phyloP scores from a whole-genome alignment of 2,113 vertebrate species.

The Protomyctophum bolini region DNA sequence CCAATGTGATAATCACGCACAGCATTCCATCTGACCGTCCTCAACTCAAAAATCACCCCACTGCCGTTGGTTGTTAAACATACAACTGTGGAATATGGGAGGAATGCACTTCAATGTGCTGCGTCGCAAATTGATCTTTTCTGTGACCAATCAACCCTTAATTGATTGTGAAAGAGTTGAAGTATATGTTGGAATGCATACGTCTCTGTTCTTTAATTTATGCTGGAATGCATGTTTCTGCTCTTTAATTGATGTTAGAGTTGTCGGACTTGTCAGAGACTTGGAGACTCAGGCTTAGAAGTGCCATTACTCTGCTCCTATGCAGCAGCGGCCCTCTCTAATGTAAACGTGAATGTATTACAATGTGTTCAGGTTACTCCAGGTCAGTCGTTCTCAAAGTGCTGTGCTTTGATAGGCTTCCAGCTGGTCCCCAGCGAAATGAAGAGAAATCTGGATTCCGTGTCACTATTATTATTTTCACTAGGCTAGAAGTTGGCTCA shows the following conservation, averaged over 20 bases:
- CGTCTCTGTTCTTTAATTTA: conserved; percentile 35
- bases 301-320: neutral
- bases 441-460: no score
- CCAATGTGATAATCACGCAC: conserved; percentile 60
- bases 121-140: conserved; percentile 49
- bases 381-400: neutral
- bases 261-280: neutral
- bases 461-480: no score
- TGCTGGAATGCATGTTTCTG: neutral
- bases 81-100: conserved; percentile 33
- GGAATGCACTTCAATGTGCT: conserved; percentile 61
- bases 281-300: neutral
- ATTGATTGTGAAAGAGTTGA: conserved; percentile 62
- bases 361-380: neutral
- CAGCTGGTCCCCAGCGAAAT: no score
- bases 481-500: no score
- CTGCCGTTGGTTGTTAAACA: conserved; percentile 38
- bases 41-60: conserved; percentile 38
- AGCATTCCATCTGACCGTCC: conserved; percentile 64
- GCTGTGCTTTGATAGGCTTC: no score
- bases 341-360: neutral
- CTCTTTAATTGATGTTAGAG: conserved; percentile 1
- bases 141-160: conserved; percentile 61
- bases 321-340: neutral
- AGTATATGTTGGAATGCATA: conserved; percentile 47